Evolutionary conservation across 2,888 invertebrate species (phyloP).

Genomic region (Oasisia sp.): DNA sequence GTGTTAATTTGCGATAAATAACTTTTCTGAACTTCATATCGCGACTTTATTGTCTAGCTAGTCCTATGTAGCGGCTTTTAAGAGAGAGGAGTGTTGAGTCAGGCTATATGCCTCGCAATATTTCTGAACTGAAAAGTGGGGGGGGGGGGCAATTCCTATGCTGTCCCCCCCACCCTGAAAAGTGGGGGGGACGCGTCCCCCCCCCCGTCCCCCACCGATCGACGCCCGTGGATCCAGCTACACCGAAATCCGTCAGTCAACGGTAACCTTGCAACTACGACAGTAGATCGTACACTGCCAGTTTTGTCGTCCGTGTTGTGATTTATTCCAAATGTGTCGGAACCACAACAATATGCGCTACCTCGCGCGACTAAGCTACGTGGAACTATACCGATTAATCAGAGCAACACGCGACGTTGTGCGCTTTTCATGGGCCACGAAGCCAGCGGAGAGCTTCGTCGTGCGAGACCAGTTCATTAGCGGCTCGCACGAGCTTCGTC

Average conservation of each 20-base stretch:
- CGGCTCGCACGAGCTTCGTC: background rate
- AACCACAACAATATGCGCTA: conserved; percentile 6
- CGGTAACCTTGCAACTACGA: background rate
- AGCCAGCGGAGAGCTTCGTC: background rate
- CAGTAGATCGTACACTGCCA: background rate
- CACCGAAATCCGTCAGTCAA: background rate
- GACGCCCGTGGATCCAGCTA: too few relatives aligned
- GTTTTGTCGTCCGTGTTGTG: background rate
- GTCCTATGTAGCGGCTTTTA: too few relatives aligned
- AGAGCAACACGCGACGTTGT: background rate
- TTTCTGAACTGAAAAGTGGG: too few relatives aligned
- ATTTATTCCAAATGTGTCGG: background rate
- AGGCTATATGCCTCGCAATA: too few relatives aligned
- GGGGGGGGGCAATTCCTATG: too few relatives aligned
- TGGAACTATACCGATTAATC: background rate
- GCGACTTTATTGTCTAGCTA: too few relatives aligned
- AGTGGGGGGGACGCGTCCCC: too few relatives aligned
- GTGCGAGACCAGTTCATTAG: background rate
- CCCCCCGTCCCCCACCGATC: too few relatives aligned
- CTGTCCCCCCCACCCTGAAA: too few relatives aligned
- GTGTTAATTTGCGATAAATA: too few relatives aligned
- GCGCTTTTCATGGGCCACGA: background rate
- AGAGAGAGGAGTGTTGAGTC: too few relatives aligned
- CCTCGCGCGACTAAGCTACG: background rate
- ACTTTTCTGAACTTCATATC: too few relatives aligned